These are phyloP conservation scores for Chaetorhynchus papuensis DNA, from an alignment of 2,113 vertebrate genomes.

Conservation along the genomic window DNA sequence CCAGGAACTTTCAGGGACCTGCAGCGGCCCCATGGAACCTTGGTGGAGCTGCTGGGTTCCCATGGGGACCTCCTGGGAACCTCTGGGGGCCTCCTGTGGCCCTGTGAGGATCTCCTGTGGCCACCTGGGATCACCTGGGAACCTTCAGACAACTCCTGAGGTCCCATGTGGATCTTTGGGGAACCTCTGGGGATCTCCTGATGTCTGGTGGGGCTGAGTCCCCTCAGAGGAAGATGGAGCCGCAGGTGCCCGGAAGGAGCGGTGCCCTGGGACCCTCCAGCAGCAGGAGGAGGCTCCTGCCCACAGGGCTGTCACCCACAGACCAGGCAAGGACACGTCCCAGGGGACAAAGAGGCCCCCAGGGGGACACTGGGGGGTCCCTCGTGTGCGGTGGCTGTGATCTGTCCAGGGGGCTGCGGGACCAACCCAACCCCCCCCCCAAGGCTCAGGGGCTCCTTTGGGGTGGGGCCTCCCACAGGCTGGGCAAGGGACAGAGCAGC, in stretches of 20 bases:
- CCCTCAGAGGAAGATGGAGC: not conserved
- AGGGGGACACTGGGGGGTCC: too few species aligned
- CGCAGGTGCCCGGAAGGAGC: not conserved
- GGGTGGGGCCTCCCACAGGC: not conserved
- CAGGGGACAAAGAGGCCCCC: not conserved
- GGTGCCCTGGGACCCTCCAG: not conserved
- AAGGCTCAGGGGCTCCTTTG: not conserved
- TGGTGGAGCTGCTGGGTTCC: too few species aligned
- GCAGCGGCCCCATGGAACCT: too few species aligned
- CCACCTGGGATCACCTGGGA: not conserved
- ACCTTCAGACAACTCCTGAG: not conserved
- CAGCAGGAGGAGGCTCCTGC: not conserved
- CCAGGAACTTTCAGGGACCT: not conserved
- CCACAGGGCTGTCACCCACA: not conserved
- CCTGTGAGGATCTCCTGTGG: too few species aligned
- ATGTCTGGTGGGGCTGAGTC: rapidly evolving
- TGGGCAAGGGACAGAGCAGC: too few species aligned
- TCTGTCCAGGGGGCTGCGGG: too few species aligned
- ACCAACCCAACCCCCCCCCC: too few species aligned
- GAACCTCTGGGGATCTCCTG: not conserved
- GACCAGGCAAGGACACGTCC: too few species aligned
- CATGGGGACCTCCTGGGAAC: not conserved
- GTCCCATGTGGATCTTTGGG: not conserved
- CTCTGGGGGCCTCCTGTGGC: not conserved
- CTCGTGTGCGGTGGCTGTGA: not conserved